These are phyloP conservation scores for Brenthis hecate DNA, from an alignment of 2,888 invertebrate species.

Conservation along the genomic window DNA sequence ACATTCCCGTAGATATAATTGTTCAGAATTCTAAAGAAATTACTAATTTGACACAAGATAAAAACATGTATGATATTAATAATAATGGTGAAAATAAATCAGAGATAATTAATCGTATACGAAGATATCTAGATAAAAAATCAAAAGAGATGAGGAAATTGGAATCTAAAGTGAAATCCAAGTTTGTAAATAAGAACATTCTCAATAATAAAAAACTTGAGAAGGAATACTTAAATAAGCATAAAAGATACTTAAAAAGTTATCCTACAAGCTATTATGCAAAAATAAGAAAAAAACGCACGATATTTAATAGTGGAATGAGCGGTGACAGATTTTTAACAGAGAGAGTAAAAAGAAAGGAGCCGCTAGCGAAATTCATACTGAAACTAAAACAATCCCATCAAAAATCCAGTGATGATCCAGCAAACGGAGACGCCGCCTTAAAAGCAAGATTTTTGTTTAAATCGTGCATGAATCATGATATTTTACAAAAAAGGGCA, in stretches of 20 bases:
- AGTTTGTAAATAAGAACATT: constrained; percentile 39
- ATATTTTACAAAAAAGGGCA: constrained; percentile 86
- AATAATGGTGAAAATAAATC: constrained; percentile 47
- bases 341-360: constrained; percentile 38
- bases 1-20: constrained; percentile 45
- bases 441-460: constrained; percentile 92
- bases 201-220: constrained; percentile 34
- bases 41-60: constrained; percentile 41
- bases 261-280: constrained; percentile 21
- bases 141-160: constrained; percentile 50
- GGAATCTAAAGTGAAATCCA: constrained; percentile 48
- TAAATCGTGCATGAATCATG: constrained; percentile 92
- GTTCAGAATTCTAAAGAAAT: constrained; percentile 44
- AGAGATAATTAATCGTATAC: constrained; percentile 63
- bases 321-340: background rate
- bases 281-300: constrained; percentile 47
- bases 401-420: constrained; percentile 47
- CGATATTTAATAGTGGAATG: background rate
- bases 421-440: constrained; percentile 82
- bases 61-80: constrained; percentile 42
- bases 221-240: constrained; percentile 40
- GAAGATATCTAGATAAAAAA: constrained; percentile 64
- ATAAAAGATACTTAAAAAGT: constrained; percentile 27
- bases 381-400: constrained; percentile 28
- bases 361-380: constrained; percentile 29